These are phyloP conservation scores for Colossoma macropomum DNA, from an alignment of 2,113 vertebrate species.

Conservation along the genomic window DNA sequence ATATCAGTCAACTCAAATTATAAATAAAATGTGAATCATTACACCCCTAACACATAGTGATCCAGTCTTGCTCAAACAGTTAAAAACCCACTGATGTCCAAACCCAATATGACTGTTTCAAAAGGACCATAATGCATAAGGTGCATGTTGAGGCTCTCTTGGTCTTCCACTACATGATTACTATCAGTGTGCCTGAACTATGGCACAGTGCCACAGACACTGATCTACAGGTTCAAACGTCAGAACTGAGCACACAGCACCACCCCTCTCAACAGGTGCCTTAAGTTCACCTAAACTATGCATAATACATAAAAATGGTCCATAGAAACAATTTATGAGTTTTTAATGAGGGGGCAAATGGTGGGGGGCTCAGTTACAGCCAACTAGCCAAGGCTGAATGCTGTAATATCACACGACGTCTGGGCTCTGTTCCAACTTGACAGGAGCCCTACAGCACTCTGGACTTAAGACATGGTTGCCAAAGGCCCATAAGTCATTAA, in stretches of 20 bases:
- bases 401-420: neutral
- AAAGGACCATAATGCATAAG: neutral
- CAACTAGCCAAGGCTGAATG: neutral
- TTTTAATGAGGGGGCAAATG: neutral
- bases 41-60: too few relatives aligned
- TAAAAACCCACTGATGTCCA: neutral
- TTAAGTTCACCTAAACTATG: neutral
- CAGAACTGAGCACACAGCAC: neutral
- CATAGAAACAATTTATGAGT: neutral
- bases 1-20: too few relatives aligned
- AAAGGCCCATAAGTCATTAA: slow-evolving; percentile 15
- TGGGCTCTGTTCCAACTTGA: slow-evolving; percentile 22
- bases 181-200: neutral
- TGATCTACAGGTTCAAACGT: neutral
- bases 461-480: slow-evolving; percentile 13
- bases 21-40: too few relatives aligned
- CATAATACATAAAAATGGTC: neutral
- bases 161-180: neutral
- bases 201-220: neutral
- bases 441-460: neutral
- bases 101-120: neutral
- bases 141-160: neutral
- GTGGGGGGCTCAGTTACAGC: neutral
- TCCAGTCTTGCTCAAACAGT: too few relatives aligned
- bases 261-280: neutral